A percentile compares a stretch with the other conserved stretches of the same genome.
Conservation (phyloP, 2,797 vertebrate genomes). For the Artibeus jamaicensis region DNA sequence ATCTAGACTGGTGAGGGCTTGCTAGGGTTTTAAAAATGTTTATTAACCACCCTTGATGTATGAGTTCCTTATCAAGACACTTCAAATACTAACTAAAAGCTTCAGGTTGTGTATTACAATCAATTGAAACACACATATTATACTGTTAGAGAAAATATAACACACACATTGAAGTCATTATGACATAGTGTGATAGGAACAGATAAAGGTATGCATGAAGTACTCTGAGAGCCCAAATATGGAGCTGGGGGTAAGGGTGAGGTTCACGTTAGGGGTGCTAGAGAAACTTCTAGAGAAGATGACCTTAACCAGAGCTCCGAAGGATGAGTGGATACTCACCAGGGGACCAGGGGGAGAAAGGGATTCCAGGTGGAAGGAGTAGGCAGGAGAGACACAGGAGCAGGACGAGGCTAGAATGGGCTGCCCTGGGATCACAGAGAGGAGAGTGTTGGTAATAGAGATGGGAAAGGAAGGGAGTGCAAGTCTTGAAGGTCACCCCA, state of each 20-base stretch:
- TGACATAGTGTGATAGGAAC: too few species aligned
- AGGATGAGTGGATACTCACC: not conserved
- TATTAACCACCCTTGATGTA: not conserved
- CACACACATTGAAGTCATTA: not conserved
- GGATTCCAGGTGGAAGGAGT: not conserved
- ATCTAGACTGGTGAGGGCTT: not conserved
- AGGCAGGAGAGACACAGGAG: not conserved
- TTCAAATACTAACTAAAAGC: conserved; percentile 1
- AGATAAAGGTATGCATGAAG: not conserved
- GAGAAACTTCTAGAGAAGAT: not conserved
- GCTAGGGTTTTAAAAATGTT: not conserved
- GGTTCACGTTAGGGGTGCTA: not conserved
- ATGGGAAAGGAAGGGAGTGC: not conserved
- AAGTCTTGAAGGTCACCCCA: not conserved
- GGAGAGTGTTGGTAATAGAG: not conserved
- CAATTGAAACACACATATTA: not conserved
- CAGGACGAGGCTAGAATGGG: not conserved
- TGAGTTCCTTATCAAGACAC: not conserved
- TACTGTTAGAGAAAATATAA: not conserved
- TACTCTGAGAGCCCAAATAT: not conserved
- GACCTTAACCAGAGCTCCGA: not conserved
- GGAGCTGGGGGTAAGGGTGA: not conserved
- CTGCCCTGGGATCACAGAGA: rapidly evolving
- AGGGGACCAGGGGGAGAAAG: not conserved
- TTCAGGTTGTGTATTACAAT: not conserved